Conservation (phyloP, 2,888 invertebrate genomes). For the Pollenia griseotomentosa region DNA sequence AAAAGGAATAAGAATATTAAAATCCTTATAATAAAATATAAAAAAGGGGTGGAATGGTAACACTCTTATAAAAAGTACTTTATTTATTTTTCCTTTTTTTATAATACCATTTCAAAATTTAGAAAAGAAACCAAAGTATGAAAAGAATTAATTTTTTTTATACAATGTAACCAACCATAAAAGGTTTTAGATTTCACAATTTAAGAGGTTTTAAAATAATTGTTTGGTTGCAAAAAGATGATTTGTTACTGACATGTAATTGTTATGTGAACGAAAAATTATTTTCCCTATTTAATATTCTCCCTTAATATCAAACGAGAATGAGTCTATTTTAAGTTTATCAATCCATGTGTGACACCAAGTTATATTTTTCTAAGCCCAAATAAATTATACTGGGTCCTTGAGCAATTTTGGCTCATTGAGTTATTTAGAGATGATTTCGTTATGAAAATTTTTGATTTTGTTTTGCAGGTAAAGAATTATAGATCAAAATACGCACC, state of each 20-base stretch:
- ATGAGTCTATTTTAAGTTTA: too few relatives aligned
- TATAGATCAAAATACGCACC: too few relatives aligned
- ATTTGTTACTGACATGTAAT: conserved; percentile 52
- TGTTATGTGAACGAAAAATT: conserved; percentile 17
- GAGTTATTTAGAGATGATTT: too few relatives aligned
- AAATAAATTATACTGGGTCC: too few relatives aligned
- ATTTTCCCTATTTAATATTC: not conserved
- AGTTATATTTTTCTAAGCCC: too few relatives aligned
- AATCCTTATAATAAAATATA: not conserved
- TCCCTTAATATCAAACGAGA: not conserved
- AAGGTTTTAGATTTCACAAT: conserved; percentile 71
- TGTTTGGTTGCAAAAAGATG: conserved; percentile 57
- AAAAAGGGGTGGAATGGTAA: conserved; percentile 62
- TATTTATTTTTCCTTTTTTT: not conserved
- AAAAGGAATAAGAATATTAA: conserved; percentile 56
- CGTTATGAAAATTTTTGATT: too few relatives aligned
- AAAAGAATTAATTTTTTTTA: conserved; percentile 31
- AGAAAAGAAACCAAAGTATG: conserved; percentile 19
- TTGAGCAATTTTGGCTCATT: too few relatives aligned
- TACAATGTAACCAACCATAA: conserved; percentile 67
- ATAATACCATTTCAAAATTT: not conserved
- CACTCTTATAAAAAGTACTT: conserved; percentile 46
- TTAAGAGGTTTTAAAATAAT: conserved; percentile 67
- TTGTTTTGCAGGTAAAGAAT: too few relatives aligned
- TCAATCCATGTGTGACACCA: too few relatives aligned